Evolutionary conservation across 2,888 invertebrate species (phyloP), one percentile per base, ranked within the genome.

Genomic region (Plebejus argus): DNA sequence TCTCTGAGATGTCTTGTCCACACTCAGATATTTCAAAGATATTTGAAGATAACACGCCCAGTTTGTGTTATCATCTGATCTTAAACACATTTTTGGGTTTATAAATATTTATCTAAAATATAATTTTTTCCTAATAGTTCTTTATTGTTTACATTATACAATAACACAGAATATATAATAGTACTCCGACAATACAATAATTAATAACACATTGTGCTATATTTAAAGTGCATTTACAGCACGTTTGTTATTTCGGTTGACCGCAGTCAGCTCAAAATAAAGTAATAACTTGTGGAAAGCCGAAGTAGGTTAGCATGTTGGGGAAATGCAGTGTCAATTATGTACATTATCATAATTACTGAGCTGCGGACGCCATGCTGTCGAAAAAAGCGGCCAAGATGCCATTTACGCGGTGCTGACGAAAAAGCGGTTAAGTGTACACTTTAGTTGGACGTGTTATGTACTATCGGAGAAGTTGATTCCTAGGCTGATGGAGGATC

Each of bases 341-440:
- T 71, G 71, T 39, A 10, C 23, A 72, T 72, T 72, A 72, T 72
- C 72, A 45, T 72, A 72, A 72, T 72, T 49, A 72, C 72, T 45
- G 10, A 15, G 45, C 72, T 45, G 10, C 23, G 45, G 49, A 20
- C 45, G 45, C 49, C 45, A 72, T 72, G 61, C 66, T 66, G 28
- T 28, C 66, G 66, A 66, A 66, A 66, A 66, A 66, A 33, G 28
- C 66, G 66, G 66, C 28, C 20, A 15, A 66, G 28, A 58, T 5
- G 28, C 15, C 28, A 12, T 12, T 20, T 4, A n/a, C 23, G 10
- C 23, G 58, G 58, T 58, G 20, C 58, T 20, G 20, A 23, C 10
- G 23, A 61, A 66, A 66, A 66, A 66, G 18, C 12, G 12, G 23
- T 23, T 61, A 61, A 61, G 20, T 61, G 8, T 61, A 56, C 56